Evolutionary conservation across 2,797 vertebrate species (phyloP), one percentile per base, ranked within the genome.

Genomic region (Microtus californicus): DNA sequence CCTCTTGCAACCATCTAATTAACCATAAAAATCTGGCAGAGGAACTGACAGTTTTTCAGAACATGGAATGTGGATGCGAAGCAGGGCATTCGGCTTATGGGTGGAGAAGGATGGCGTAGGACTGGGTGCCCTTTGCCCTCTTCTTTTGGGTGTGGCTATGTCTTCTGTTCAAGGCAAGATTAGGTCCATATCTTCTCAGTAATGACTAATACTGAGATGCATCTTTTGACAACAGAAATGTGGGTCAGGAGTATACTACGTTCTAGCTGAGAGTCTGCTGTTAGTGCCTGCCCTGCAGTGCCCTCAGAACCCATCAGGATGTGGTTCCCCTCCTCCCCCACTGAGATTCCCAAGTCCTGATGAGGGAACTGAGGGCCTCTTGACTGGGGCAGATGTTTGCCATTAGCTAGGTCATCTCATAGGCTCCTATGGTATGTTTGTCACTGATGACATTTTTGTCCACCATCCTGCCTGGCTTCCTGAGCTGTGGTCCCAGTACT

Each of bases 1-100:
- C 95, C 97, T 97, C 95, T 92, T 91, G 71, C 93, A 96, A 95
- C 90, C 95, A 89, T 94, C 94, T 97, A 97, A 98, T 97, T 97
- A 97, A 90, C 94, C 96, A 94, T 95, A 97, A 96, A 97, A 97
- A 71, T 93, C 93, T 96, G 96, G 91, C 96, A 91, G 95, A 93
- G 89, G 21, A 48, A 67, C 80, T 96, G 96, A 93, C 85, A 94
- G 93, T 96, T 95, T 94, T 95, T 93, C 90, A 4, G 90, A 94
- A 96, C 40, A 67, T 48, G 59, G 79, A 96, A 82, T 93, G 65
- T 94, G 93, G 93, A 96, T 97, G 69, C 67, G 77, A 93, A 97
- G 87, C 48, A 95, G 79, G 89, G 17, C 5, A 23, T 67, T 90
- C 92, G 94, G 79, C 89, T 93, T 71, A 65, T 11, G 27, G 48